Evolutionary conservation across 2,888 invertebrate species (phyloP), one percentile per base, ranked within the genome.

Genomic region (Harpagoxenus sublaevis): DNA sequence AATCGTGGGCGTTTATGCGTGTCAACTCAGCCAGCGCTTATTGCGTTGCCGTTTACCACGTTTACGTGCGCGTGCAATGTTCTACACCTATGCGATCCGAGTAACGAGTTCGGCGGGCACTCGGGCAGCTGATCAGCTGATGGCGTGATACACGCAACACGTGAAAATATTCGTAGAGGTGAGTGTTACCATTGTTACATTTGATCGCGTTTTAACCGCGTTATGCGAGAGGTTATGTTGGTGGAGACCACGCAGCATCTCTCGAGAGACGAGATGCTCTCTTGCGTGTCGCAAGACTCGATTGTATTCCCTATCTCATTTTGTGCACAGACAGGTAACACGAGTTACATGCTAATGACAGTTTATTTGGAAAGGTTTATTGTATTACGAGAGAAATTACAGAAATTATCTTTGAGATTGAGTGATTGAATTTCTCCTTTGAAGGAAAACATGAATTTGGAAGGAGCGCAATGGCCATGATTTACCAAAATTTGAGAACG

Each of bases 201-300:
- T 57, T 42, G 28, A 4, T 39, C 23, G 5, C 10, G 5, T 31
- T 70, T 31, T 8, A 3, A 39, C 3, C 8, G 23, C 23, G 23
- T 15, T 31, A 28, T 6, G 4, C 1, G 42, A 28, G 65, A 74
- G 74, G 74, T 74, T 74, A 74, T 74, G 62, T 45, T 28, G 23
- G 45, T 9, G 3, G 10, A 10, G 28, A 3, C 18, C 28, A 18
- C 10, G 6, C 2, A 57, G 12, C 23, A 23, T 23, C 23, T 23
- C 23, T 23, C 23, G 23, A 23, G 23, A 23, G 23, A 23, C 23
- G 23, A 9, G 0, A 39, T 0, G 10, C 31, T 35, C 18, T 62
- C 4, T 18, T 35, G 31, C 55, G 55, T 55, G 12, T 28, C n/a
- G n/a, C 39, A 1, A 1, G 35, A 18, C 3, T 0, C 15, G 9